Conservation (phyloP, 2,113 vertebrate genomes). For the Rhinoptilus africanus region DNA sequence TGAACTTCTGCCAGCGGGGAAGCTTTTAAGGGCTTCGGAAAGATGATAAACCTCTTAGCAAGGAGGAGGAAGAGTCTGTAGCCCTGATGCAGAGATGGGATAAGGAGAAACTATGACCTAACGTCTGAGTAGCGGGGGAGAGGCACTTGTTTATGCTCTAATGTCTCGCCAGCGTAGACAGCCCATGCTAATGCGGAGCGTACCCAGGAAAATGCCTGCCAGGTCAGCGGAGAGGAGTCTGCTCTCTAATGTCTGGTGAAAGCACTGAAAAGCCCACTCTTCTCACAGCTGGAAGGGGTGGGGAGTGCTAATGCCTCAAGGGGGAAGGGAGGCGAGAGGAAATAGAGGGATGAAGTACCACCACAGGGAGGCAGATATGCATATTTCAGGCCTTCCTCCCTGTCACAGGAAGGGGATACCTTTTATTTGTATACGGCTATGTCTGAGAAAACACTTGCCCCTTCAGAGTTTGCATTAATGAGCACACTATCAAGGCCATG, state of each 20-base stretch:
- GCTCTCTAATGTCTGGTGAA: not conserved
- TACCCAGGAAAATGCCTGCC: not conserved
- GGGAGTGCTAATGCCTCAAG: not conserved
- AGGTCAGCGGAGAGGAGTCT: not conserved
- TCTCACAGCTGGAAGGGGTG: not conserved
- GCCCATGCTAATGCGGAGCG: not conserved
- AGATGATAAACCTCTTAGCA: not conserved
- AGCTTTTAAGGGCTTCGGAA: not conserved
- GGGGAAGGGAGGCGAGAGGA: not conserved
- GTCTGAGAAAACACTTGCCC: not conserved
- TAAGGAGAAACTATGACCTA: constrained; percentile 1
- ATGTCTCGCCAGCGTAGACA: not conserved
- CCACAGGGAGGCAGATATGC: not conserved
- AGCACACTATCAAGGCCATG: not conserved
- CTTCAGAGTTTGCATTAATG: not conserved
- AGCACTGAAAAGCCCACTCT: not conserved
- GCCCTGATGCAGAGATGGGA: not conserved
- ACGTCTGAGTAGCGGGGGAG: not conserved
- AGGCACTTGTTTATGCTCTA: not conserved
- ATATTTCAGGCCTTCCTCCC: not conserved
- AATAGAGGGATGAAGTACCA: not conserved
- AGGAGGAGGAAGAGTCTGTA: not conserved
- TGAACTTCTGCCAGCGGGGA: not conserved
- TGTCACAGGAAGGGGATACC: not conserved
- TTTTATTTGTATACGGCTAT: not conserved